A percentile compares a stretch with the other conserved stretches of the same genome.
Evolutionary conservation across 1,140 invertebrate genomes (phyloP).

Genomic region (Hesperophylax magnus): DNA sequence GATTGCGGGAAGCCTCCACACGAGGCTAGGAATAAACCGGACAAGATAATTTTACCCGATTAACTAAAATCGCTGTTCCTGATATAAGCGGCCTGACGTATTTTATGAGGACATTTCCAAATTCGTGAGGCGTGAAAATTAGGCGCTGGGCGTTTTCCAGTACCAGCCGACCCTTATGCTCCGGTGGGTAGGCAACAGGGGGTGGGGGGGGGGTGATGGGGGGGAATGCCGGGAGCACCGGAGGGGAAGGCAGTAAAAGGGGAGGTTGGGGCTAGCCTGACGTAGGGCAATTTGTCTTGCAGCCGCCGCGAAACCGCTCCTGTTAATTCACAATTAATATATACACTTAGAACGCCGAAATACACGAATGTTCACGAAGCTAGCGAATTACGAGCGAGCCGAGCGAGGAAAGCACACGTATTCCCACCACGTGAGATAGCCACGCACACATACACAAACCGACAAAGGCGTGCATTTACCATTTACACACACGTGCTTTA

Average conservation of each 20-base stretch:
- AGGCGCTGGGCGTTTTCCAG: constrained; percentile 33
- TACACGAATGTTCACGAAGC: constrained; percentile 39
- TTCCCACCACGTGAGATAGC: background rate
- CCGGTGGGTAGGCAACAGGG: background rate
- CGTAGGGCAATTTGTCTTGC: constrained; percentile 53
- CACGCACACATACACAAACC: background rate
- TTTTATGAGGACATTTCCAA: constrained; percentile 39
- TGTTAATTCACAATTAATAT: constrained; percentile 58
- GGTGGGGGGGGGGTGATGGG: background rate
- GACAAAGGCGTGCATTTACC: background rate
- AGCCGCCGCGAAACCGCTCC: constrained; percentile 44
- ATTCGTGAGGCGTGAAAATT: constrained; percentile 38
- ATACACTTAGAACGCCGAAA: constrained; percentile 45
- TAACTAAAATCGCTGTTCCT: constrained; percentile 13
- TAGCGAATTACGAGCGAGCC: constrained; percentile 36
- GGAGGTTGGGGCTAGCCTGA: constrained; percentile 45
- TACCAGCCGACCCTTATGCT: constrained; percentile 16
- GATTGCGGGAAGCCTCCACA: background rate
- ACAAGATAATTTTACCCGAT: constrained; percentile 2
- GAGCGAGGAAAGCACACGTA: constrained; percentile 16
- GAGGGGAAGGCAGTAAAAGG: background rate
- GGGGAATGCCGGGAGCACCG: background rate
- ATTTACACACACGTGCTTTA: too few species aligned
- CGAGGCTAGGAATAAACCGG: background rate
- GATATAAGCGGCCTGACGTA: constrained; percentile 5